Evolutionary conservation across 2,888 invertebrate genomes (phyloP), one percentile per base, ranked within the genome.

Genomic region (Brassicogethes aeneus): DNA sequence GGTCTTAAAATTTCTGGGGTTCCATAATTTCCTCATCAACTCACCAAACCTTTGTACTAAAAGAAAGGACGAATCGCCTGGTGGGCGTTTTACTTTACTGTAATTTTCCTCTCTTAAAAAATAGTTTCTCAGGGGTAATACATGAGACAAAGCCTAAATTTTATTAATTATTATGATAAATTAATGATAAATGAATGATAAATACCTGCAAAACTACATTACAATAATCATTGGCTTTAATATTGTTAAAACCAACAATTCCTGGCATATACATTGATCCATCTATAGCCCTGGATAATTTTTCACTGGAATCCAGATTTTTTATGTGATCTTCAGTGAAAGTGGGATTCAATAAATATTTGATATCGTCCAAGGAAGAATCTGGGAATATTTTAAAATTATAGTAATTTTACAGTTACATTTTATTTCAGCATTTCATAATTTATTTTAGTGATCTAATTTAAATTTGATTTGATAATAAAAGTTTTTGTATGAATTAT

Each of bases 181-280:
- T n/a, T n/a, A n/a, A n/a, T n/a, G n/a, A n/a, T n/a, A n/a, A n/a
- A n/a, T n/a, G n/a, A n/a, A n/a, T n/a, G n/a, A n/a, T 30, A 49
- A 60, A 67, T 68, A 90, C 91, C 77, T 93, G 93, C 40, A 99
- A 73, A 41, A 99, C 89, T 36, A 97, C 99, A 72, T 99, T 99
- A 65, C 97, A 97, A 64, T 99, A 99, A 69, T 99, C 99, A 70
- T 99, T 99, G 2, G 95, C 96, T 71, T 99, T 99, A 54, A 99
- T 99, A 66, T 99, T 99, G 64, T 99, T 99, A 36, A 99, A 74
- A 0, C 95, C 95, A 14, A 99, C 95, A 59, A 99, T 94, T 42
- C 95, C 99, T 2, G 97, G 97, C 62, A 91, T 80, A 67, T 99
- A 99, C 64, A 94, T 80, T 0, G 92, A 90, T 7, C 95, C 95